Conservation (phyloP, 1,140 invertebrate genomes). For the Gerris buenoi region DNA sequence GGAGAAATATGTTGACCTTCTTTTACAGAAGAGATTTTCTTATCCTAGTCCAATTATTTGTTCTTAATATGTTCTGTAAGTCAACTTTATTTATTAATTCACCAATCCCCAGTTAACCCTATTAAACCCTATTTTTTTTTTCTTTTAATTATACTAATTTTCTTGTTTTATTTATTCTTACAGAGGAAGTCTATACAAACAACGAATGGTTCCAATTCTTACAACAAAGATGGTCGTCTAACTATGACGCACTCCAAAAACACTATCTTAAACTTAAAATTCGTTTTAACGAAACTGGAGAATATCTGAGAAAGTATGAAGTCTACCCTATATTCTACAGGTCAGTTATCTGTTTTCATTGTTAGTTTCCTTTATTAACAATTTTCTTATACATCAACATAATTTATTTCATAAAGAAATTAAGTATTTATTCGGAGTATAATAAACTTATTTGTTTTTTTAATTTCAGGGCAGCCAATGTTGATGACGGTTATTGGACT, state of each 20-base stretch:
- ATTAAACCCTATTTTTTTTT: conserved; percentile 14
- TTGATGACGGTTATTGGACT: conserved; percentile 84
- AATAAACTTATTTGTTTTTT: no score
- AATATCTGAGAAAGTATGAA: conserved; percentile 67
- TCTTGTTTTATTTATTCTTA: conserved; percentile 17
- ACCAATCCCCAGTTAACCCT: no score
- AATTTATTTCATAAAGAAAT: no score
- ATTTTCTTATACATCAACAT: no score
- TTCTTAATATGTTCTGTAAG: no score
- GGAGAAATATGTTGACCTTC: no score
- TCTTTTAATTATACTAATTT: conserved; percentile 3
- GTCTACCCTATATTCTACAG: conserved; percentile 77
- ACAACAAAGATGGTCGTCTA: conserved; percentile 84
- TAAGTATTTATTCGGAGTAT: no score
- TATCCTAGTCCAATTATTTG: no score
- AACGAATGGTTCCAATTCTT: conserved; percentile 73
- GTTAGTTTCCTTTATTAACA: no score
- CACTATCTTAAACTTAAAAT: conserved; percentile 86
- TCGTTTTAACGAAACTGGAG: conserved; percentile 71
- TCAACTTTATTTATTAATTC: no score
- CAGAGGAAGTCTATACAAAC: conserved; percentile 65
- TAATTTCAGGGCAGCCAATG: conserved; percentile 51
- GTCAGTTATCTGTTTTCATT: no score
- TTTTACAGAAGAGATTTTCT: no score
- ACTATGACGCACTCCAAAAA: conserved; percentile 81